A percentile compares a stretch with the other conserved stretches of the same genome.
phyloP scores from a whole-genome alignment of 2,797 vertebrate genomes.

The Pipistrellus kuhlii region DNA sequence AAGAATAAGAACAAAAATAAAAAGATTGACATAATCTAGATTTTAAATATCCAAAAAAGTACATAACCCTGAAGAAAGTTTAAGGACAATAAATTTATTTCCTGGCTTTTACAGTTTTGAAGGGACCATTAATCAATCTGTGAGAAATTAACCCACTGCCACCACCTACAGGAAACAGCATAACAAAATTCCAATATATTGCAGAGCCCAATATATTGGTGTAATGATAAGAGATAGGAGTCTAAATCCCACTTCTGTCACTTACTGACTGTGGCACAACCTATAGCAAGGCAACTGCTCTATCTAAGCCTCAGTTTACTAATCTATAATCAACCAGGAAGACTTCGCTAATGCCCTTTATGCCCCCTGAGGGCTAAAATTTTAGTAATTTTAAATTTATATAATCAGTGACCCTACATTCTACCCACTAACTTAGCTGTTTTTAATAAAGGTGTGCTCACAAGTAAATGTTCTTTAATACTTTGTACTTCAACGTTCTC shows the following conservation, averaged over 20 bases:
- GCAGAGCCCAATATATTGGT: background rate
- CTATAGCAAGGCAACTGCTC: background rate
- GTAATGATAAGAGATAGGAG: background rate
- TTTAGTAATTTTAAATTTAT: constrained; percentile 27
- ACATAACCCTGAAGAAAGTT: constrained; percentile 32
- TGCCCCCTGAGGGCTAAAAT: background rate
- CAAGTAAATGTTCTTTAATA: too few species aligned
- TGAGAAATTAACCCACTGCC: background rate
- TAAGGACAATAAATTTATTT: background rate
- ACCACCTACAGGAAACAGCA: background rate
- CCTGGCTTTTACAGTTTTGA: background rate
- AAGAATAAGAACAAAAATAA: constrained; percentile 18
- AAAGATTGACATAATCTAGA: background rate
- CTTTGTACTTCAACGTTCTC: background rate
- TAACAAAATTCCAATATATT: background rate
- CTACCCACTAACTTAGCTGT: background rate
- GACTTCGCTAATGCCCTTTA: background rate
- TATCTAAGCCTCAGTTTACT: constrained; percentile 1
- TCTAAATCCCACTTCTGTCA: constrained; percentile 1
- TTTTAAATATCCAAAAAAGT: background rate
- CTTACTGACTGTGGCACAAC: background rate
- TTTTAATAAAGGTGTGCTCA: background rate
- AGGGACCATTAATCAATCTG: background rate
- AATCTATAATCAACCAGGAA: background rate
- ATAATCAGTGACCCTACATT: background rate